A percentile compares a stretch with the other conserved stretches of the same genome.
These are phyloP conservation scores for Megatriorchis doriae DNA, from an alignment of 2,113 vertebrate genomes.

Conservation along the genomic window DNA sequence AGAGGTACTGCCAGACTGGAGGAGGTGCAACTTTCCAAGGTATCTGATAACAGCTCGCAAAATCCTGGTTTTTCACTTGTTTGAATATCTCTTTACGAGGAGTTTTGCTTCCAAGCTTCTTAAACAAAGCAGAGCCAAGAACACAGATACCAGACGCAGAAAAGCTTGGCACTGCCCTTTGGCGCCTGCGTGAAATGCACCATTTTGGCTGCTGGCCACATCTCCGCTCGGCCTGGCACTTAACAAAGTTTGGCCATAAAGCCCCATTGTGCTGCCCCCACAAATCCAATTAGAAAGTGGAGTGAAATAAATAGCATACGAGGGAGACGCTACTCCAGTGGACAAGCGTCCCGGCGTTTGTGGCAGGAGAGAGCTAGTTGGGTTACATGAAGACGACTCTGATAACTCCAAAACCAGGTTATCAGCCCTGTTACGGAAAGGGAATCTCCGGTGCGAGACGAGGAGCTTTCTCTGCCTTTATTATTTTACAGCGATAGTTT, in stretches of 20 bases:
- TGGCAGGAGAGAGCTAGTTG: neutral
- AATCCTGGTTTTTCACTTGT: neutral
- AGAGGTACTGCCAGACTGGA: neutral
- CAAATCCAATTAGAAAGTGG: constrained; percentile 82
- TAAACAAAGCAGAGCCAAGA: constrained; percentile 50
- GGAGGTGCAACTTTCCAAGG: neutral
- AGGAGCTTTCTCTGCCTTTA: neutral
- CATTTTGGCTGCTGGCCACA: constrained; percentile 77
- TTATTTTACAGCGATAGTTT: neutral
- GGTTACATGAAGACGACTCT: neutral
- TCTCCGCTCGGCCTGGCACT: constrained; percentile 82
- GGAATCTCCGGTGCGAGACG: neutral
- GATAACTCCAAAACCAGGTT: neutral
- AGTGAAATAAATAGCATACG: constrained; percentile 66
- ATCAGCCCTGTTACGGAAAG: neutral
- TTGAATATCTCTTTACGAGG: constrained; percentile 60
- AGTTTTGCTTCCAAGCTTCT: constrained; percentile 61
- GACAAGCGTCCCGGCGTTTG: neutral
- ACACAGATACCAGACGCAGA: constrained; percentile 47
- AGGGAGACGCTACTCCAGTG: constrained; percentile 25
- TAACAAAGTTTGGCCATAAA: constrained; percentile 80
- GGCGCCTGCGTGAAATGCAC: constrained; percentile 72
- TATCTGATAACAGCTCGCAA: neutral
- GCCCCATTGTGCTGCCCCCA: constrained; percentile 81
- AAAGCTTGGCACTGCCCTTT: constrained; percentile 67